These are phyloP conservation scores for Pluvianellus socialis DNA, from an alignment of 2,113 vertebrate genomes.

Conservation along the genomic window DNA sequence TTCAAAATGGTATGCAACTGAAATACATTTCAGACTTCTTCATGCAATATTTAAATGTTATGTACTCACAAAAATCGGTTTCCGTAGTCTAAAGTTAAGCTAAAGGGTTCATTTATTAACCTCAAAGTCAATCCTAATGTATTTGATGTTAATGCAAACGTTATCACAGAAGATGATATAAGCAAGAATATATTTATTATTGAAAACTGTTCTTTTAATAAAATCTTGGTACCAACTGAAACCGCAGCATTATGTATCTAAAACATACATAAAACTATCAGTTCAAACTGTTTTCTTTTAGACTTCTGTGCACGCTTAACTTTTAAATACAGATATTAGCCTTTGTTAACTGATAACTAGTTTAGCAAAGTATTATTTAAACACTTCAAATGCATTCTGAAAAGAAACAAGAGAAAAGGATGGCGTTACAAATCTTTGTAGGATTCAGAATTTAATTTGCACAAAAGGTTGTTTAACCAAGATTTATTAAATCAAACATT, in stretches of 20 bases:
- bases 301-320: background rate
- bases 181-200: background rate
- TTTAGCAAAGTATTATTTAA: background rate
- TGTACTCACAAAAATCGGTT: background rate
- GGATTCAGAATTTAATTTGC: background rate
- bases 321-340: background rate
- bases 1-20: background rate
- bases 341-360: background rate
- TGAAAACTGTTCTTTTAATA: background rate
- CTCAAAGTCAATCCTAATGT: background rate
- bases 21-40: background rate
- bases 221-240: background rate
- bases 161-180: background rate
- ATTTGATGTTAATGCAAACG: background rate
- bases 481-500: background rate
- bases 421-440: background rate
- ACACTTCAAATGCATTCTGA: background rate
- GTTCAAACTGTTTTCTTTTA: background rate
- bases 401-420: background rate
- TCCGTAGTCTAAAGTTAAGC: background rate
- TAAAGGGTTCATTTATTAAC: background rate
- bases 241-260: background rate
- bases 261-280: background rate
- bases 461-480: background rate
- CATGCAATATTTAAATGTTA: background rate